Evolutionary conservation across 2,888 invertebrate genomes (phyloP).

Genomic region (Copidosoma aretas): DNA sequence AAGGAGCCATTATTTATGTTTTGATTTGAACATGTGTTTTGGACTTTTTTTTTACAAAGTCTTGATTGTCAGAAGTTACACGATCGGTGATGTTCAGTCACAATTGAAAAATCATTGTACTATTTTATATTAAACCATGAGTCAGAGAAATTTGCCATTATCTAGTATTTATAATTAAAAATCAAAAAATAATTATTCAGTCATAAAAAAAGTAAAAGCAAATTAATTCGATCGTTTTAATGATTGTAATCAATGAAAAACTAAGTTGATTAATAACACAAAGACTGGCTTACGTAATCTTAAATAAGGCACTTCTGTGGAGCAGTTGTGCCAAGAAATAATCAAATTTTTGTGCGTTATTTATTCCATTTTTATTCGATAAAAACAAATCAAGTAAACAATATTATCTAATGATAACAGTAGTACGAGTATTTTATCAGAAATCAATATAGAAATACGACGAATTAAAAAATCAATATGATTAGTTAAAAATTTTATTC

Average conservation of each 20-base stretch:
- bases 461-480: conserved; percentile 6
- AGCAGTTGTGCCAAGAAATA: conserved; percentile 26
- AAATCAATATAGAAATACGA: conserved; percentile 22
- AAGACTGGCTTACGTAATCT: neutral
- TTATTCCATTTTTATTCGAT: conserved; percentile 35
- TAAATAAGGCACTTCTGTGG: conserved; percentile 8
- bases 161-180: neutral
- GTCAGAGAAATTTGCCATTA: neutral
- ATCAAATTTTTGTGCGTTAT: conserved; percentile 27
- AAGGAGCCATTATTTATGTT: neutral
- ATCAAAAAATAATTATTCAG: neutral
- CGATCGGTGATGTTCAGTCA: neutral
- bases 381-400: conserved; percentile 38
- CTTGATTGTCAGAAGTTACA: neutral
- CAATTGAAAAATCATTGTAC: neutral
- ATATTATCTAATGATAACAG: conserved; percentile 28
- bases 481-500: conserved; percentile 7
- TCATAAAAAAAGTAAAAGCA: neutral
- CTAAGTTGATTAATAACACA: conserved; percentile 1
- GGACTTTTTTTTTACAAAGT: neutral
- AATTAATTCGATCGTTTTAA: neutral
- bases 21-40: neutral
- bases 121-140: neutral
- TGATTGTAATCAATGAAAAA: conserved; percentile 4
- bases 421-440: conserved; percentile 21